A percentile compares a stretch with the other conserved stretches of the same genome.
phyloP scores from a whole-genome alignment of 2,113 vertebrate species.

The Neolamprologus ventralis region DNA sequence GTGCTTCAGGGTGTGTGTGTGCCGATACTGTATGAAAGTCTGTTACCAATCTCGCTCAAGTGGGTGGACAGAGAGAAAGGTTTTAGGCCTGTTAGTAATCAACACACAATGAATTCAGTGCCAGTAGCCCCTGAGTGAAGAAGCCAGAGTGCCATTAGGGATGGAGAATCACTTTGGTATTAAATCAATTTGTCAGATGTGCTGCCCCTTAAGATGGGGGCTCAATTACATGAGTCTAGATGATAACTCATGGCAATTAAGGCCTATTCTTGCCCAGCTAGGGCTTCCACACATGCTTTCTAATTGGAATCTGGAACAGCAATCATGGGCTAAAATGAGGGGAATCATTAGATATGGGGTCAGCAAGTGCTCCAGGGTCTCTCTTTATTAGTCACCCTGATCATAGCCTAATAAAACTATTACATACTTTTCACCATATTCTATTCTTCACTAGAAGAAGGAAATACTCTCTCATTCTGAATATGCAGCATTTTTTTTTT shows the following conservation, averaged over 20 bases:
- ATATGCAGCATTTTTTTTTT: background rate
- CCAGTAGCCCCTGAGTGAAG: conserved; percentile 49
- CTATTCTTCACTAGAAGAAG: conserved; percentile 21
- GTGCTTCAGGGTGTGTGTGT: background rate
- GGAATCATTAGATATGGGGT: conserved; percentile 65
- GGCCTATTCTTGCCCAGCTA: conserved; percentile 53
- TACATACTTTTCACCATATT: conserved; percentile 45
- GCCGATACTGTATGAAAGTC: background rate
- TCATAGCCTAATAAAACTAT: conserved; percentile 67
- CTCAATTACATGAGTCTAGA: conserved; percentile 68
- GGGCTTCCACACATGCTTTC: conserved; percentile 58
- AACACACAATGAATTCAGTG: conserved; percentile 62
- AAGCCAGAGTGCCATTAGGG: conserved; percentile 58
- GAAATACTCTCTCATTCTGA: background rate
- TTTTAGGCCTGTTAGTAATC: conserved; percentile 45
- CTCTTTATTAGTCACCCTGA: conserved; percentile 52
- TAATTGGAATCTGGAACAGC: conserved; percentile 67
- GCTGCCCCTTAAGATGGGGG: conserved; percentile 64
- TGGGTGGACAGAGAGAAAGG: conserved; percentile 36
- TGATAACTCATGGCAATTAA: conserved; percentile 73
- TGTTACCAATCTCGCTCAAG: conserved; percentile 2
- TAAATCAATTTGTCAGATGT: conserved; percentile 76
- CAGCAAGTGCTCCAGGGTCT: conserved; percentile 60
- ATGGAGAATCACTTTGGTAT: conserved; percentile 68
- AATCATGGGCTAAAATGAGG: conserved; percentile 65